Percentiles rank a stretch among this genome's conserved stretches.
These are phyloP conservation scores for Tortricodes alternella DNA, from an alignment of 2,888 invertebrate species.

Conservation along the genomic window DNA sequence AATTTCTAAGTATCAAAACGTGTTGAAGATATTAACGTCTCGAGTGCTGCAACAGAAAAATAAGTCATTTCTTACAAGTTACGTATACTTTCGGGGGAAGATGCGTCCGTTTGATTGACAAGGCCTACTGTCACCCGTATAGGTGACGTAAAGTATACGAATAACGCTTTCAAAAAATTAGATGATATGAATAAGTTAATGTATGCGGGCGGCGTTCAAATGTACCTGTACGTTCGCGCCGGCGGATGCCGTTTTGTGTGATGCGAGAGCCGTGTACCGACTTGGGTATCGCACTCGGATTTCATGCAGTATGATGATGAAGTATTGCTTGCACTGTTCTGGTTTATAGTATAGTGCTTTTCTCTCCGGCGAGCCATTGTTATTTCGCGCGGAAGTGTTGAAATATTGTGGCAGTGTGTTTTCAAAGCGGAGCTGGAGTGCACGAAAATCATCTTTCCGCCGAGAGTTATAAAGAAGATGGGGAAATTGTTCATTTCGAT, in stretches of 20 bases:
- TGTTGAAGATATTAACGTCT: conserved; percentile 34
- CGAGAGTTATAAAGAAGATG: conserved; percentile 52
- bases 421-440: conserved; percentile 50
- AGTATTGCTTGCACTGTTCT: conserved; percentile 61
- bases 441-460: conserved; percentile 63
- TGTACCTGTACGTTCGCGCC: background rate
- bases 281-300: conserved; percentile 35
- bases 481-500: conserved; percentile 53
- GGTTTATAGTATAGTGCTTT: conserved; percentile 67
- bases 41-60: conserved; percentile 32
- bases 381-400: conserved; percentile 73
- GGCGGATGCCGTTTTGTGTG: conserved; percentile 9
- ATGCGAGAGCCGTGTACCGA: conserved; percentile 15
- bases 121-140: background rate
- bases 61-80: conserved; percentile 29
- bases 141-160: conserved; percentile 1
- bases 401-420: conserved; percentile 69
- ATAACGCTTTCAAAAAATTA: conserved; percentile 18
- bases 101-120: background rate
- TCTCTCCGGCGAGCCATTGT: conserved; percentile 66
- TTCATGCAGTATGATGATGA: conserved; percentile 59
- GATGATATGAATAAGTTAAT: conserved; percentile 9
- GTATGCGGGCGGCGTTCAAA: background rate
- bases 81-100: background rate
- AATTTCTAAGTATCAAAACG: conserved; percentile 45